Conservation (phyloP, 2,888 invertebrate species). For the Dilophus febrilis region DNA sequence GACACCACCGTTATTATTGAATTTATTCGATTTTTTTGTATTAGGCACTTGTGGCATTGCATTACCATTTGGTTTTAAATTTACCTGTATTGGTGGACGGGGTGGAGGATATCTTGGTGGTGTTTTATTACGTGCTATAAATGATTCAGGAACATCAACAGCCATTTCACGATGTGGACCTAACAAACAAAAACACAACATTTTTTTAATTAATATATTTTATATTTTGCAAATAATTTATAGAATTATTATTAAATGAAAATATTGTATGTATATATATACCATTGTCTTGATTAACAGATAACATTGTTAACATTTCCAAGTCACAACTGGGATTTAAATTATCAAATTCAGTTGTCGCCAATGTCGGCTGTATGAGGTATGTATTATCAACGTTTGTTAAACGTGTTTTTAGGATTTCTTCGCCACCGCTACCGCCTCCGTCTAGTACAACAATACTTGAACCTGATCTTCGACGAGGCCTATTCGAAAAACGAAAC, state of each 20-base stretch:
- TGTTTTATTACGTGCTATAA: constrained; percentile 78
- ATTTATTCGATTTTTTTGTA: too few species aligned
- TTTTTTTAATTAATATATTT: too few species aligned
- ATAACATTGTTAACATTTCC: constrained; percentile 65
- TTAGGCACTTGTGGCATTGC: constrained; percentile 7
- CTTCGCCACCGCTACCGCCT: constrained; percentile 32
- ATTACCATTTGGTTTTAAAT: constrained; percentile 8
- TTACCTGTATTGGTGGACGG: constrained; percentile 45
- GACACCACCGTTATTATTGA: constrained; percentile 10
- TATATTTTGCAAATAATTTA: background rate
- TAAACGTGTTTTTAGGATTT: constrained; percentile 34
- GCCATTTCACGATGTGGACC: constrained; percentile 96
- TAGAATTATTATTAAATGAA: background rate
- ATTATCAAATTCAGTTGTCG: constrained; percentile 19
- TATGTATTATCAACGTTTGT: constrained; percentile 37
- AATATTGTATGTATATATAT: constrained; percentile 5
- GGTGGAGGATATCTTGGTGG: constrained; percentile 81
- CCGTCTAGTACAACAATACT: constrained; percentile 68
- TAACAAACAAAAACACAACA: constrained; percentile 23
- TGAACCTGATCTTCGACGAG: constrained; percentile 60
- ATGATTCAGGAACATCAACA: constrained; percentile 92
- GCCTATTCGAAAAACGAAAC: constrained; percentile 43
- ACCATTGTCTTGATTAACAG: constrained; percentile 45
- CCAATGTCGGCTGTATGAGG: constrained; percentile 33
- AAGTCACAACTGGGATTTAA: constrained; percentile 33